These are phyloP conservation scores for Megastigmus dorsalis DNA, from an alignment of 2,888 invertebrate species.

Conservation along the genomic window DNA sequence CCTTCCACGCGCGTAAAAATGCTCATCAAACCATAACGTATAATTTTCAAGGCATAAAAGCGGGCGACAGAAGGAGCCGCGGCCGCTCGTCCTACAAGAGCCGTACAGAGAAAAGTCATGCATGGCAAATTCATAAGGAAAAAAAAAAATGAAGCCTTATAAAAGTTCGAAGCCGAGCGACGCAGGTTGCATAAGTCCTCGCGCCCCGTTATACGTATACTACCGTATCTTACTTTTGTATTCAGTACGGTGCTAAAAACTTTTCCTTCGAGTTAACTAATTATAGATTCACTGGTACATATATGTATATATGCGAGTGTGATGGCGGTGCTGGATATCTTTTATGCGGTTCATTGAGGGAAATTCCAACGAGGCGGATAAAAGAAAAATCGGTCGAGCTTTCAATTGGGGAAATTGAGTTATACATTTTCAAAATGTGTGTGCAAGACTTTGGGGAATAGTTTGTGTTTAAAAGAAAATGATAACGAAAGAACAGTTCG, in stretches of 20 bases:
- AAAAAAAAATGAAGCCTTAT: not conserved
- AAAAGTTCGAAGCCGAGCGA: conserved; percentile 31
- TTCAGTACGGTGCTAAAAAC: conserved; percentile 40
- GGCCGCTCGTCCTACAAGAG: not conserved
- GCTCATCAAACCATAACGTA: not conserved
- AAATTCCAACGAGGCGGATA: too few species aligned
- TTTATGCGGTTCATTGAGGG: too few species aligned
- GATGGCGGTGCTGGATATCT: too few species aligned
- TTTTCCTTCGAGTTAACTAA: conserved; percentile 37
- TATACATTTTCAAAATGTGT: too few species aligned
- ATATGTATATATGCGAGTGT: too few species aligned
- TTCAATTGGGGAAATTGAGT: too few species aligned
- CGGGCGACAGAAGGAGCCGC: not conserved
- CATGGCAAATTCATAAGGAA: conserved; percentile 13
- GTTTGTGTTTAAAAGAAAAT: too few species aligned
- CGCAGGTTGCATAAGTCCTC: conserved; percentile 32
- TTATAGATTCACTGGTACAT: conserved; percentile 51
- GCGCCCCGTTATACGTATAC: too few species aligned
- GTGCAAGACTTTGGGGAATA: too few species aligned
- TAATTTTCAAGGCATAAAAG: not conserved
- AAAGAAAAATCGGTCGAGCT: too few species aligned
- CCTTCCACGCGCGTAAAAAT: not conserved
- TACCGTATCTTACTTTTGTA: conserved; percentile 38
- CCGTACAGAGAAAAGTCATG: conserved; percentile 33
- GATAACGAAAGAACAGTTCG: too few species aligned